Base-by-base conservation (phyloP, 2,797 vertebrate genomes). In the Gallinago nigripennis region DNA sequence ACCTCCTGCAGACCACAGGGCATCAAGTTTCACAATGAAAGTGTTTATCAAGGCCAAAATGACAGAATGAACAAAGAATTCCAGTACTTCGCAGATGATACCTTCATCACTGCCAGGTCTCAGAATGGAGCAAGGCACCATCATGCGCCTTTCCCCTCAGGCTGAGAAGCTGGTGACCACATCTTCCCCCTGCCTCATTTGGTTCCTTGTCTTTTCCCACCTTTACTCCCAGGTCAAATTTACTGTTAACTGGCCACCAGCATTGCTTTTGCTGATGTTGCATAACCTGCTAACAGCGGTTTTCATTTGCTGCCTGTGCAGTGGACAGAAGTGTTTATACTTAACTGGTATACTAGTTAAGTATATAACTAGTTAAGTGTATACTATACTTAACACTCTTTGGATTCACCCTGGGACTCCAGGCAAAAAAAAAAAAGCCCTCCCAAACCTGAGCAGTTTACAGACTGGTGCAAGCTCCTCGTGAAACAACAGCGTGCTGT, bases 111-210 rank as follows among this genome's bases (percentile, higher is more conserved):
- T 48, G 19, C 2, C 19, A 20, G 4, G 16, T 14, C 33, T 31
- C 2, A 41, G 12, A 57, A 7, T 10, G 61, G 16, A 71, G 16
- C 25, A 68, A 76, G 12, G 6, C 15, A 83, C 27, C 25, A 24
- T 5, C 30, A 35, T 0, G 0, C 2, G 14, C 28, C 9, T 45
- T 6, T 18, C n/a, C n/a, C 25, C 16, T 69, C 41, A 51, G 7
- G 4, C 37, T 25, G 3, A 92, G 37, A 31, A 25, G 13, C 8
- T 4, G 0, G 7, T 5, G 24, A 28, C 27, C 18, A 51, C 50
- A 70, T 16, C 30, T 60, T 41, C 13, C 5, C 17, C 15, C 12
- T 43, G 16, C 7, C 7, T 45, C 20, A 19, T 27, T 50, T 31
- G 12, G 5, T 45, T 72, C 21, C 31, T 78, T 54, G 30, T 82